Percentiles rank a stretch among this genome's conserved stretches.
phyloP scores from a whole-genome alignment of 2,888 invertebrate genomes.

The Aproaerema taeniolella region DNA sequence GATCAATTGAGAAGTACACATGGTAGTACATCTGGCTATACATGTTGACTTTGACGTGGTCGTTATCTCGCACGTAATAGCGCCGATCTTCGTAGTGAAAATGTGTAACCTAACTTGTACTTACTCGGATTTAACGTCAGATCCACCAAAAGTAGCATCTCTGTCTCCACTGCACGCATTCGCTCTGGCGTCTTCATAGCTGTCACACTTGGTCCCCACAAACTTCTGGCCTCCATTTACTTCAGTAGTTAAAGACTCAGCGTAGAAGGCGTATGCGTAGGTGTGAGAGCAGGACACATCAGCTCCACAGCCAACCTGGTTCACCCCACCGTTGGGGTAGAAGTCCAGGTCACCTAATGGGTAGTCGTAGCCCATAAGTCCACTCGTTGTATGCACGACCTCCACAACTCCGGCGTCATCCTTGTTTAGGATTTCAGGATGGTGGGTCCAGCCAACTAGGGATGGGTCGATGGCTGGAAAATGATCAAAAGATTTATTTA shows the following conservation, averaged over 20 bases:
- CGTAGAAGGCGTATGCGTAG: slow-evolving; percentile 46
- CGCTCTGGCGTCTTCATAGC: slow-evolving; percentile 37
- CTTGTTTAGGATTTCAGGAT: slow-evolving; percentile 41
- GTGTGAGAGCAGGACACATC: slow-evolving; percentile 44
- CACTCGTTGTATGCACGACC: slow-evolving; percentile 56
- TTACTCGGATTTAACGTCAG: slow-evolving; percentile 39
- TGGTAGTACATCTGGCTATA: too few species aligned
- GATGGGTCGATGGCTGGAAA: slow-evolving; percentile 64
- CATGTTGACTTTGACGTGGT: too few species aligned
- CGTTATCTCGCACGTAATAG: too few species aligned
- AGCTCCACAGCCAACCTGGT: slow-evolving; percentile 45
- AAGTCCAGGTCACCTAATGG: slow-evolving; percentile 61
- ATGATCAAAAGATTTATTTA: neutral
- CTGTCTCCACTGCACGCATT: slow-evolving; percentile 39
- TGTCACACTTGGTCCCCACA: slow-evolving; percentile 49
- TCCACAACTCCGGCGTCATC: slow-evolving; percentile 54
- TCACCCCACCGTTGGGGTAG: slow-evolving; percentile 59
- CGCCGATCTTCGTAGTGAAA: too few species aligned
- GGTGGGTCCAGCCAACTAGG: slow-evolving; percentile 56
- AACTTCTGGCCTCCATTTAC: slow-evolving; percentile 34
- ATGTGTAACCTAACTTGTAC: slow-evolving; percentile 12
- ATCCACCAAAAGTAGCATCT: slow-evolving; percentile 49
- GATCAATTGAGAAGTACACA: too few species aligned
- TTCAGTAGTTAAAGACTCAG: slow-evolving; percentile 47
- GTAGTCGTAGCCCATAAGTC: slow-evolving; percentile 47